A percentile compares a stretch with the other conserved stretches of the same genome.
phyloP scores from a whole-genome alignment of 2,888 invertebrate genomes.

The Mimas tiliae region DNA sequence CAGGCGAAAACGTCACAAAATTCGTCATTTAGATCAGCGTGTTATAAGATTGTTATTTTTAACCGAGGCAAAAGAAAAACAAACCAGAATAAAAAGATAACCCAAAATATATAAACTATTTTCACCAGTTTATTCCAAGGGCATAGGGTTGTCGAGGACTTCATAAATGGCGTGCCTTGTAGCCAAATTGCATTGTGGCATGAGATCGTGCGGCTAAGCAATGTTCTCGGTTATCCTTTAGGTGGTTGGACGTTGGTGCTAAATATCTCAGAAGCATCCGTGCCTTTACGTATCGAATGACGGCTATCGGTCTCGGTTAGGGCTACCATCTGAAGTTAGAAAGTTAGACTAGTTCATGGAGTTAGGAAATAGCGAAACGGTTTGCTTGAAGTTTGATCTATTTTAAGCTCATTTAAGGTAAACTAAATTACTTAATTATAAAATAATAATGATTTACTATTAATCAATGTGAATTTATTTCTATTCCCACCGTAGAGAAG shows the following conservation, averaged over 20 bases:
- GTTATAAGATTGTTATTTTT: too few species aligned
- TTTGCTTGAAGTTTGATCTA: neutral
- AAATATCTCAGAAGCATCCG: constrained; percentile 30
- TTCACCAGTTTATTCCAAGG: too few species aligned
- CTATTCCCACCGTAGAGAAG: too few species aligned
- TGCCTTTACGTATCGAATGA: constrained; percentile 21
- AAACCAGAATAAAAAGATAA: too few species aligned
- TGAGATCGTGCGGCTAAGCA: constrained; percentile 17
- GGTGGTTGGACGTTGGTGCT: constrained; percentile 2
- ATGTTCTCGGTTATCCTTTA: constrained; percentile 16
- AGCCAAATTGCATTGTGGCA: constrained; percentile 14
- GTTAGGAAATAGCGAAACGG: neutral
- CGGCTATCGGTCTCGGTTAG: neutral
- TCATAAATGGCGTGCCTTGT: constrained; percentile 9
- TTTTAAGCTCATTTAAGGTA: neutral
- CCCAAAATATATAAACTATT: too few species aligned
- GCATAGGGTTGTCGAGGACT: neutral
- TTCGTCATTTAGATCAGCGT: too few species aligned
- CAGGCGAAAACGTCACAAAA: too few species aligned
- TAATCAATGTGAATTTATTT: too few species aligned
- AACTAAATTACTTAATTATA: too few species aligned
- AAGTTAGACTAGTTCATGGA: neutral
- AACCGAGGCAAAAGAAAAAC: too few species aligned
- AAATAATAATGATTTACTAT: too few species aligned
- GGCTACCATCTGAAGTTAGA: neutral